Percentiles rank a stretch among this genome's conserved stretches.
Conservation (phyloP, 2,797 vertebrate genomes). For the Cryptoblepharus egeriae region DNA sequence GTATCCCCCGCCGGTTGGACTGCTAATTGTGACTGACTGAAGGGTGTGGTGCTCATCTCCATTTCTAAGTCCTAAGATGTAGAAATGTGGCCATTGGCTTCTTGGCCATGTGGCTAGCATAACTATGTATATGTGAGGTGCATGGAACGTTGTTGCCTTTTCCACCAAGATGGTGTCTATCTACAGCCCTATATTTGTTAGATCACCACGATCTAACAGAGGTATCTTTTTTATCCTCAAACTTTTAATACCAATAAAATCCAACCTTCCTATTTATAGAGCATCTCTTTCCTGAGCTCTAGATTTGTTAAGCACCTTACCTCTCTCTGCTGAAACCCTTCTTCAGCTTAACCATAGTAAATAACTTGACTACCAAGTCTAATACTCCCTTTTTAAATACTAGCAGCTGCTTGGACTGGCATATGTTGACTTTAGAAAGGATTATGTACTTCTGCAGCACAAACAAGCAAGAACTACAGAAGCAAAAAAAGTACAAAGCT, state of each 20-base stretch:
- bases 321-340: conserved; percentile 67
- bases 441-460: conserved; percentile 64
- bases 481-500: conserved; percentile 68
- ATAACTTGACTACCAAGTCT: conserved; percentile 70
- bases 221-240: conserved; percentile 41
- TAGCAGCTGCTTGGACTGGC: conserved; percentile 56
- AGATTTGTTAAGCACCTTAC: conserved; percentile 75
- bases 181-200: no score
- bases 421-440: conserved; percentile 65
- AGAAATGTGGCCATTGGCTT: no score
- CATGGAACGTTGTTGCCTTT: no score
- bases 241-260: conserved; percentile 63
- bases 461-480: conserved; percentile 58
- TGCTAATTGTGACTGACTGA: no score
- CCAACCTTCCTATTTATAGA: conserved; percentile 66
- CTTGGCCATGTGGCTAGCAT: no score
- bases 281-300: conserved; percentile 59
- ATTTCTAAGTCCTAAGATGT: no score
- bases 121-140: no score
- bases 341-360: conserved; percentile 73
- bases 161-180: no score
- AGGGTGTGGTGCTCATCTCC: no score
- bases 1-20: no score
- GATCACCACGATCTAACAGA: no score
- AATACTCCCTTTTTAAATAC: conserved; percentile 72